Evolutionary conservation across 2,113 vertebrate genomes (phyloP), one percentile per base, ranked within the genome.

Genomic region (Gymnobelideus leadbeateri): DNA sequence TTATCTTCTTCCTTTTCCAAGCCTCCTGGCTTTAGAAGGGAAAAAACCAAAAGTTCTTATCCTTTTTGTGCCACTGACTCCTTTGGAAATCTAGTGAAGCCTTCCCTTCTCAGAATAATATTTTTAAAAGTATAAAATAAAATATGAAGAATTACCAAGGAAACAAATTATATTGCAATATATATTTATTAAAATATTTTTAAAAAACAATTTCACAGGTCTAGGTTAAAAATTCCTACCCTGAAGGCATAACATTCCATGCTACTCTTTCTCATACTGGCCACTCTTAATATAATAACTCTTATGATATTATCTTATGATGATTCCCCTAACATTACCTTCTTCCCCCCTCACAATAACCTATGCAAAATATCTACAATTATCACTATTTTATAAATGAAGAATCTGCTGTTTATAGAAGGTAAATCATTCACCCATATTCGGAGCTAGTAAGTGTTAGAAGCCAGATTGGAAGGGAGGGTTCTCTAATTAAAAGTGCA

Each of bases 341-440:
- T 23, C 26, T 68, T 31, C 57, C 2, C 28, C 28, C 28, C 57
- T 37, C 26, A 28, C 55, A 28, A 28, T 23, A 57, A 68, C 28
- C 11, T 28, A 68, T 68, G 10, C 0, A 11, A 68, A 37, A 11
- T 68, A 37, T 11, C 31, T 68, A 68, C 11, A 14, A 37, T 28
- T 31, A 31, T 68, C 57, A 68, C 28, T 28, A 68, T 84, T 93
- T 89, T 43, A 55, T 92, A 92, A 43, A 89, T 61, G 43, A 95
- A 91, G 89, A 93, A 91, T 51, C 51, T 84, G 94, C 91, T 96
- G 24, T 7, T 37, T 21, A 43, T 2, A 46, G 51, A 53, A 37
- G 6, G 28, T 94, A 43, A 90, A 68, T 5, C 31, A 84, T 26
- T 84, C 3, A 54, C 11, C 10, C 5, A 47, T 3, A 84, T 89